A percentile compares a stretch with the other conserved stretches of the same genome.
Evolutionary conservation across 2,888 invertebrate genomes (phyloP).

Genomic region (Hedychridium roseum): DNA sequence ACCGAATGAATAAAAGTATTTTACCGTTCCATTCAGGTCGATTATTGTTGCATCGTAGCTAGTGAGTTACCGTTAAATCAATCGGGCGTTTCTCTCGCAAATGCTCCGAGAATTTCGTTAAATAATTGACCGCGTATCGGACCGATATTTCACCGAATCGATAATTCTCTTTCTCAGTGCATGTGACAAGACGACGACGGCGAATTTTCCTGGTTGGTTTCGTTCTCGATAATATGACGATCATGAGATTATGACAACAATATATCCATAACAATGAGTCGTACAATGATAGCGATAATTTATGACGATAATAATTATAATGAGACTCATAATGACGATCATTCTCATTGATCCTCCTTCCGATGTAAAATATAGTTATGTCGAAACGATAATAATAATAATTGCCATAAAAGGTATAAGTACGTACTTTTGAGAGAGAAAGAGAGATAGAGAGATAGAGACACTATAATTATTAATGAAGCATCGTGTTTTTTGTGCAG

Average conservation of each 20-base stretch:
- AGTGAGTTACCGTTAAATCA: no score
- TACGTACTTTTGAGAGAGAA: conserved; percentile 15
- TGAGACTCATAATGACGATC: conserved; percentile 10
- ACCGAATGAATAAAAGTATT: no score
- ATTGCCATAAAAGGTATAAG: conserved; percentile 32
- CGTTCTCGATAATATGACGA: conserved; percentile 29
- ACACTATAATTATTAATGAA: conserved; percentile 54
- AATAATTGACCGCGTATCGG: no score
- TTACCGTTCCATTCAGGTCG: no score
- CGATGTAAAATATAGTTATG: conserved; percentile 18
- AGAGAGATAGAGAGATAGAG: conserved; percentile 24
- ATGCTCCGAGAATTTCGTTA: no score
- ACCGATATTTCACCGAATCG: no score
- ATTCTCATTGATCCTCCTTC: conserved; percentile 5
- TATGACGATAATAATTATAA: conserved; percentile 14
- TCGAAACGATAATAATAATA: conserved; percentile 20
- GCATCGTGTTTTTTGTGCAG: conserved; percentile 59
- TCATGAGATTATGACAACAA: conserved; percentile 38
- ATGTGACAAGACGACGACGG: conserved; percentile 32
- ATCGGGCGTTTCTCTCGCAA: no score
- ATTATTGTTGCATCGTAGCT: no score
- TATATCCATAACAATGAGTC: conserved; percentile 39
- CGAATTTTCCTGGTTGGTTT: conserved; percentile 18
- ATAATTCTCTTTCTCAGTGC: no score
- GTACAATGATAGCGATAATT: conserved; percentile 25